These are phyloP conservation scores for Varroa destructor DNA, from an alignment of 1,140 invertebrate species.

Conservation along the genomic window DNA sequence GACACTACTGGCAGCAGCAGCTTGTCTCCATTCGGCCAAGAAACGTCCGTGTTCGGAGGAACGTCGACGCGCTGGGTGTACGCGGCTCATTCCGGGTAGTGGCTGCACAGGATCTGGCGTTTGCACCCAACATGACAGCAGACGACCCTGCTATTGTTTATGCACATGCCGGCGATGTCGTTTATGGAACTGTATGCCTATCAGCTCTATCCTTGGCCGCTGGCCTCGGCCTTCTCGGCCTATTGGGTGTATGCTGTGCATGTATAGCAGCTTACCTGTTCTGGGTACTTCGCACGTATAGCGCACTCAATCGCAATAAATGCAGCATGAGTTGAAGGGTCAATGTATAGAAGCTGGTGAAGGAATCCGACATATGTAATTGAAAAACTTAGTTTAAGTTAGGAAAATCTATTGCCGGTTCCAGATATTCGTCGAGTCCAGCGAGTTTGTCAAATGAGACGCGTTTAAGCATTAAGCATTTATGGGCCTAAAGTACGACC, in stretches of 20 bases:
- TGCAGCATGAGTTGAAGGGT: neutral
- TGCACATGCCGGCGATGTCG: conserved; percentile 61
- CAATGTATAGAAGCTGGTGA: neutral
- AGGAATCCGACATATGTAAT: too few species aligned
- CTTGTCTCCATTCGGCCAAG: conserved; percentile 23
- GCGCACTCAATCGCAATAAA: conserved; percentile 7
- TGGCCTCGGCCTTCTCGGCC: conserved; percentile 1
- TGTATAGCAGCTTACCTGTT: conserved; percentile 14
- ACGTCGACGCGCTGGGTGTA: conserved; percentile 62
- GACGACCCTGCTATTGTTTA: conserved; percentile 49
- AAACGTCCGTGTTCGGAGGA: neutral
- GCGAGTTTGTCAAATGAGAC: too few species aligned
- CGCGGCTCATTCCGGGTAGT: conserved; percentile 70
- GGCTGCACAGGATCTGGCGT: conserved; percentile 81
- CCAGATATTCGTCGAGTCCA: too few species aligned
- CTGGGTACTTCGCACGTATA: conserved; percentile 20
- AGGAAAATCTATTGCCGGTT: too few species aligned
- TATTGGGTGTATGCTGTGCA: conserved; percentile 2
- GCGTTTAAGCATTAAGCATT: too few species aligned
- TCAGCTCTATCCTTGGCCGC: conserved; percentile 41
- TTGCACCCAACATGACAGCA: conserved; percentile 60
- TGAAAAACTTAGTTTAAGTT: too few species aligned
- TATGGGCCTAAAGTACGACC: too few species aligned
- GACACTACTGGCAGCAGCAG: conserved; percentile 23
- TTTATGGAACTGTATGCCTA: conserved; percentile 71